phyloP scores from a whole-genome alignment of 92 coral and sea anemone species.

The Porites lobata region DNA sequence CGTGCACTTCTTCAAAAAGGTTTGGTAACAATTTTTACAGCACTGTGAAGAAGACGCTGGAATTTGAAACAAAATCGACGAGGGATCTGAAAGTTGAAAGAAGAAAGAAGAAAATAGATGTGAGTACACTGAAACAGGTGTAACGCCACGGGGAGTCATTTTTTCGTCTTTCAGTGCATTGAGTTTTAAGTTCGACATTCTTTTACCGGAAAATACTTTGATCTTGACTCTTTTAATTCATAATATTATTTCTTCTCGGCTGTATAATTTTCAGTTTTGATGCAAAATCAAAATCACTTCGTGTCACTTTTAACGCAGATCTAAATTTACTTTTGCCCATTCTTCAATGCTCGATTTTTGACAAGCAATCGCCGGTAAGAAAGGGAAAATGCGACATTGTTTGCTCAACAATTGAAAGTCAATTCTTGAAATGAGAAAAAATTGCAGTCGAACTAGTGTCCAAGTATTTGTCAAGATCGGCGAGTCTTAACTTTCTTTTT shows the following conservation, averaged over 20 bases:
- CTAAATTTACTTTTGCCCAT: background rate
- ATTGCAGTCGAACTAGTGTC: background rate
- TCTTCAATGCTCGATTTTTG: background rate
- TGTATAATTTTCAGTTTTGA: background rate
- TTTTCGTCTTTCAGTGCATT: conserved; percentile 11
- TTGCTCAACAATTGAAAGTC: conserved; percentile 42
- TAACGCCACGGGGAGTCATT: conserved; percentile 12
- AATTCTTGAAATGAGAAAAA: conserved; percentile 6
- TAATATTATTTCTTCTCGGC: background rate
- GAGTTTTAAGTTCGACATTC: background rate
- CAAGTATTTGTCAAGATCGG: conserved; percentile 14
- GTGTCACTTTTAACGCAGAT: background rate
- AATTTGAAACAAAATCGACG: background rate
- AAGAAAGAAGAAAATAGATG: background rate
- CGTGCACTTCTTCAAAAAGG: background rate
- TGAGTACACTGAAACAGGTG: conserved; percentile 34
- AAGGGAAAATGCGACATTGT: conserved; percentile 12
- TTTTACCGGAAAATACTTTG: conserved; percentile 7
- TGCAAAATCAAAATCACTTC: conserved; percentile 23
- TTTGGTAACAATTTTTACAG: background rate
- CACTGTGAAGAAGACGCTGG: background rate
- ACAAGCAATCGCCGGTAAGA: background rate
- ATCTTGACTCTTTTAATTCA: conserved; percentile 31
- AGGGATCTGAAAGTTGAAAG: background rate
- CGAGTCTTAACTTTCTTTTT: background rate